Evolutionary conservation across 2,113 vertebrate species (phyloP).

Genomic region (Brachionichthys hirsutus): DNA sequence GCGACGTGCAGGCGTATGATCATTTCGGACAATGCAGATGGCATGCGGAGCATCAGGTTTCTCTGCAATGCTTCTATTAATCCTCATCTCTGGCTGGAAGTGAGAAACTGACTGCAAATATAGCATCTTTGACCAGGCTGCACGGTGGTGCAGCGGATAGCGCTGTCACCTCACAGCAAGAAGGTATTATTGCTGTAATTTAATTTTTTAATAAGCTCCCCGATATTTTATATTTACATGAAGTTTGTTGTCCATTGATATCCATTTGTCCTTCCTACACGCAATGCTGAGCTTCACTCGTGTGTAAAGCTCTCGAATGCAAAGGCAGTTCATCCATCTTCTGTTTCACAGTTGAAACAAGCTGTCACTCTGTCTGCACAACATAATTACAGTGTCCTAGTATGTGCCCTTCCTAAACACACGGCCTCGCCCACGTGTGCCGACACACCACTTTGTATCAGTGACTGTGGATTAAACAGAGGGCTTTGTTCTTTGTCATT

Average conservation of each 20-base stretch:
- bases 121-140: too few species aligned
- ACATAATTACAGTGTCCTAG: background rate
- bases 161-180: too few species aligned
- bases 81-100: background rate
- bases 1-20: background rate
- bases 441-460: background rate
- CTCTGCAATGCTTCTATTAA: constrained; percentile 1
- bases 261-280: background rate
- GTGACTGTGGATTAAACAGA: background rate
- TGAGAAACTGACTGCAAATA: too few species aligned
- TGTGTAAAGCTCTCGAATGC: background rate
- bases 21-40: constrained; percentile 6
- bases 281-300: background rate
- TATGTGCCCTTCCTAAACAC: constrained; percentile 4
- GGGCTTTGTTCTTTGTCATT: too few species aligned
- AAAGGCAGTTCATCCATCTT: constrained; percentile 21
- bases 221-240: too few species aligned
- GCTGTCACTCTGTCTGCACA: constrained; percentile 8
- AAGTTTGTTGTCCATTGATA: too few species aligned
- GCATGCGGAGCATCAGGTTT: constrained; percentile 57
- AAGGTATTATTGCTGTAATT: too few species aligned
- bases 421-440: constrained; percentile 7
- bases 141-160: too few species aligned
- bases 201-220: too few species aligned
- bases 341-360: constrained; percentile 36